Evolutionary conservation across 2,113 vertebrate species (phyloP).

Genomic region (Eptatretus burgeri): DNA sequence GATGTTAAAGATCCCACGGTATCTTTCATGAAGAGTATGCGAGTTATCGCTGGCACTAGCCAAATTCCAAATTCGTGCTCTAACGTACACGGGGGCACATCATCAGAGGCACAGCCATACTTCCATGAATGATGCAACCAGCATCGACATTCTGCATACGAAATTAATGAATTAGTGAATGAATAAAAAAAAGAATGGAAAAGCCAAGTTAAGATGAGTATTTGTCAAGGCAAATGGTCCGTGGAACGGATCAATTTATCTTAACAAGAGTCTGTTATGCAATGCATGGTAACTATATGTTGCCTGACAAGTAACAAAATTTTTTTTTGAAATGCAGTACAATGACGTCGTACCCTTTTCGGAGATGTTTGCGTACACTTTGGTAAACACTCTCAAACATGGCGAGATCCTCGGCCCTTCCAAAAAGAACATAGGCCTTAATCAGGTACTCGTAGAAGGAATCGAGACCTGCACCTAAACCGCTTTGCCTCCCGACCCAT

Average conservation of each 20-base stretch:
- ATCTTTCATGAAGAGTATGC: no score
- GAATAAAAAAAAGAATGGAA: neutral
- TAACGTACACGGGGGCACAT: no score
- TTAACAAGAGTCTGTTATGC: neutral
- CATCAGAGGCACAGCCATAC: no score
- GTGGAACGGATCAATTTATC: neutral
- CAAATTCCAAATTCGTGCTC: no score
- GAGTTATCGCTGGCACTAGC: no score
- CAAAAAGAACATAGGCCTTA: constrained; percentile 90
- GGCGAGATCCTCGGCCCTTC: constrained; percentile 57
- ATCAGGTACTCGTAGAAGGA: constrained; percentile 92
- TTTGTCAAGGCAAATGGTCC: neutral
- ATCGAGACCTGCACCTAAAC: constrained; percentile 67
- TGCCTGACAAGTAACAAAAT: neutral
- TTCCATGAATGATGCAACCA: no score
- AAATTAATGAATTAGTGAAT: neutral
- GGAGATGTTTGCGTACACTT: constrained; percentile 67
- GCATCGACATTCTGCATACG: neutral
- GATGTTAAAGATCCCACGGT: no score
- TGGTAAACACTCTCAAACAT: constrained; percentile 68
- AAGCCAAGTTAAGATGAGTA: neutral
- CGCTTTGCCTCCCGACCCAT: constrained; percentile 91
- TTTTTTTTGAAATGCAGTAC: neutral
- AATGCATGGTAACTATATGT: neutral
- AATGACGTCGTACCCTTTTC: constrained; percentile 42